Evolutionary conservation across 2,888 invertebrate species (phyloP), one percentile per base, ranked within the genome.

Genomic region (Brachyptera risi): DNA sequence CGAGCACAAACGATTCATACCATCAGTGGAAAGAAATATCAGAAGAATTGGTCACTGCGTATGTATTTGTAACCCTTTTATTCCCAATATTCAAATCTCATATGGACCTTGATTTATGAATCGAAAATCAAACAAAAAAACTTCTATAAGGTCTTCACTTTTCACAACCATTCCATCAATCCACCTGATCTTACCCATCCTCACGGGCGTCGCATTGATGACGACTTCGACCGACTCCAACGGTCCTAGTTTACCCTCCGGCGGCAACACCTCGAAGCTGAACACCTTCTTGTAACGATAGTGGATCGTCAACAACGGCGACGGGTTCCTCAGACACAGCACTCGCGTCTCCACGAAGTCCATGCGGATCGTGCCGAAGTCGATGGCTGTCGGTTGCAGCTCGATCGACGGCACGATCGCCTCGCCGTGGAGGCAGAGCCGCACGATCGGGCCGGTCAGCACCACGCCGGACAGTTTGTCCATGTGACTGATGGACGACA

Each of bases 341-440:
- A 75, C 71, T 68, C 74, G 78, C 1, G 72, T 71, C 9, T 71
- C 71, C 70, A 71, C 69, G 35, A 69, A 71, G 68, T 75, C 73
- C 1, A 81, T 70, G 38, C 67, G 42, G 9, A 83, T 71, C 37
- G 79, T 71, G 1, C 76, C 76, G 64, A 83, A 77, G 63, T 77
- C 67, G 0, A 84, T 63, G 5, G 70, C 67, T 61, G 76, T 72
- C 0, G 85, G 85, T 21, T 69, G 66, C 63, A 83, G 73, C 3
- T 70, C 70, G 15, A 85, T 71, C 24, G 72, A 70, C 26, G 79
- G 76, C 49, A 74, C 71, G 72, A 83, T 82, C 61, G 76, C 79
- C 69, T 80, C 76, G 0, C 83, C 84, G 67, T 82, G 78, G 19
- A 85, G 72, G 63, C 83, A 82, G 60, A 81, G 76, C 58, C 80